A percentile compares a stretch with the other conserved stretches of the same genome.
phyloP scores from a whole-genome alignment of 2,888 invertebrate genomes.

The Leistus spinibarbis region DNA sequence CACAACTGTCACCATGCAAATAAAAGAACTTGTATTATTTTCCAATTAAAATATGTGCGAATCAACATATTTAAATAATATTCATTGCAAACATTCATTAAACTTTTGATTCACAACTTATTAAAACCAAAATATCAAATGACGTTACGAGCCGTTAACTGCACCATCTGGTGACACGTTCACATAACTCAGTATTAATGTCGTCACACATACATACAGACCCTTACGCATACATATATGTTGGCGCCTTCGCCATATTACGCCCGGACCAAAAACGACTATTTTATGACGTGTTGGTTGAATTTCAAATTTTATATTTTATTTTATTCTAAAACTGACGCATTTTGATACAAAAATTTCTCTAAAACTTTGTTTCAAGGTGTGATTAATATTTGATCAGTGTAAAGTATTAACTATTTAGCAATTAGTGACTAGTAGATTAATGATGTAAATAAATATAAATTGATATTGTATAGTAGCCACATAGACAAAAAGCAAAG shows the following conservation, averaged over 20 bases:
- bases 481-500: no score
- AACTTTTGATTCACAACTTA: neutral
- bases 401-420: no score
- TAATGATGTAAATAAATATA: no score
- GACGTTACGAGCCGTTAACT: constrained; percentile 6
- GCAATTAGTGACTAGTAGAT: no score
- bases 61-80: constrained; percentile 20
- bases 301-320: constrained; percentile 11
- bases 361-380: no score
- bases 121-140: constrained; percentile 21
- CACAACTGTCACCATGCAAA: no score
- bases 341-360: neutral
- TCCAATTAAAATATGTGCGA: no score
- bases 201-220: neutral
- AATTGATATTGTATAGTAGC: no score
- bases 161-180: constrained; percentile 31
- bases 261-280: constrained; percentile 30
- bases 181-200: constrained; percentile 37
- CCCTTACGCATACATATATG: neutral
- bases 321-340: neutral
- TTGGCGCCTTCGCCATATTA: constrained; percentile 30
- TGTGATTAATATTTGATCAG: no score
- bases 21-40: no score
- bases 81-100: constrained; percentile 16
- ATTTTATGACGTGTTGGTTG: constrained; percentile 37